phyloP scores from a whole-genome alignment of 2,113 vertebrate species.

The Sylvietta virens region DNA sequence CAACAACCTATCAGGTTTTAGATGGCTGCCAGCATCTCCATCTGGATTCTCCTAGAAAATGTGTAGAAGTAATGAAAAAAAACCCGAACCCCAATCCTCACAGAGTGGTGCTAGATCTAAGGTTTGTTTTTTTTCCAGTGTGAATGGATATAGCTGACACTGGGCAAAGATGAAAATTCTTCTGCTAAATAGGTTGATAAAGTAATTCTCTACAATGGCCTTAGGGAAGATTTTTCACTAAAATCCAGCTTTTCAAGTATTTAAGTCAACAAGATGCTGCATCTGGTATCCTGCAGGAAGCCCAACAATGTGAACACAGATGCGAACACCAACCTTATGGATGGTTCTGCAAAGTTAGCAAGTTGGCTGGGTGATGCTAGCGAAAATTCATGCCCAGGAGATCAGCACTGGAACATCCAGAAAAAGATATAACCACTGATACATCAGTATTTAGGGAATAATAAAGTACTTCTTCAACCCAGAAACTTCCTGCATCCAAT shows the following conservation, averaged over 20 bases:
- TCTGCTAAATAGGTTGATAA: background rate
- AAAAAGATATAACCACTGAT: background rate
- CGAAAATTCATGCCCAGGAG: background rate
- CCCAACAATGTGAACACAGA: background rate
- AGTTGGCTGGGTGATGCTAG: background rate
- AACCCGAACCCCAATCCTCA: background rate
- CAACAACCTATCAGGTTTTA: background rate
- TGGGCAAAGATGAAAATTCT: background rate
- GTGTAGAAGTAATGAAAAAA: background rate
- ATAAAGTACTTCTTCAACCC: background rate
- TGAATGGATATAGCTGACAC: background rate
- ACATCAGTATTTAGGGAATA: background rate
- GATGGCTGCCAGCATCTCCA: background rate
- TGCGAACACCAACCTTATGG: background rate
- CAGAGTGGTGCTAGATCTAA: background rate
- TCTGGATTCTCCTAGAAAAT: background rate
- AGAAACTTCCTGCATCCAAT: background rate
- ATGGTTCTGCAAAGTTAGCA: background rate
- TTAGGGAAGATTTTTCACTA: background rate
- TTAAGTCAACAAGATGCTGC: background rate
- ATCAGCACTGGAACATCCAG: background rate
- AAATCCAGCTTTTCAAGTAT: background rate
- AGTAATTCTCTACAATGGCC: background rate
- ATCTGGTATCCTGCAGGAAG: background rate
- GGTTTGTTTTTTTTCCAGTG: background rate